Evolutionary conservation across 2,797 vertebrate genomes (phyloP).

Genomic region (Hybognathus amarus): DNA sequence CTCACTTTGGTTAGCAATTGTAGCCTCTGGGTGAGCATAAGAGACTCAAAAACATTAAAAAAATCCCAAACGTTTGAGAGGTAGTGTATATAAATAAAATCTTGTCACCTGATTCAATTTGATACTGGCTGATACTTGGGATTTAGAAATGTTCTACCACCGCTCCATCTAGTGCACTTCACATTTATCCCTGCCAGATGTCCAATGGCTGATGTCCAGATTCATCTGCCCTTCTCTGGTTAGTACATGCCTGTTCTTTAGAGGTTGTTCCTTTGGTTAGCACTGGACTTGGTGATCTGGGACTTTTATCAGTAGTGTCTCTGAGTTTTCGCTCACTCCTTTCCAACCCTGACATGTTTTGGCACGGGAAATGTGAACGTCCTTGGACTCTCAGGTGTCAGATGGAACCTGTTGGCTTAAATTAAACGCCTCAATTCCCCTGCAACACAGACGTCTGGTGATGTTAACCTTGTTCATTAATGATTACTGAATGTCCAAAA

Average conservation of each 20-base stretch:
- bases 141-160: background rate
- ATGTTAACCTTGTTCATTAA: constrained; percentile 50
- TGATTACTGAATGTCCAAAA: constrained; percentile 34
- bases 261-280: constrained; percentile 21
- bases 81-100: background rate
- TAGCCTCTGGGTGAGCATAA: background rate
- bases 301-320: background rate
- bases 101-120: background rate
- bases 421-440: constrained; percentile 55
- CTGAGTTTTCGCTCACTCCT: background rate
- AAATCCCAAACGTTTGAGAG: background rate
- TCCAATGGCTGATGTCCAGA: constrained; percentile 20
- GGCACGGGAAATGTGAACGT: constrained; percentile 36
- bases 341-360: constrained; percentile 32
- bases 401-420: constrained; percentile 57
- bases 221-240: background rate
- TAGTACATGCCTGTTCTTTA: constrained; percentile 21
- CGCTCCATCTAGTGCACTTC: background rate
- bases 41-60: background rate
- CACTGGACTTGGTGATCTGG: constrained; percentile 5
- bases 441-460: constrained; percentile 50
- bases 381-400: constrained; percentile 52
- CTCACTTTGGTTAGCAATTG: too few species aligned
- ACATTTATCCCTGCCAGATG: constrained; percentile 19
- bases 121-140: background rate